Evolutionary conservation across 2,888 invertebrate species (phyloP).

Genomic region (Phortica okadai): DNA sequence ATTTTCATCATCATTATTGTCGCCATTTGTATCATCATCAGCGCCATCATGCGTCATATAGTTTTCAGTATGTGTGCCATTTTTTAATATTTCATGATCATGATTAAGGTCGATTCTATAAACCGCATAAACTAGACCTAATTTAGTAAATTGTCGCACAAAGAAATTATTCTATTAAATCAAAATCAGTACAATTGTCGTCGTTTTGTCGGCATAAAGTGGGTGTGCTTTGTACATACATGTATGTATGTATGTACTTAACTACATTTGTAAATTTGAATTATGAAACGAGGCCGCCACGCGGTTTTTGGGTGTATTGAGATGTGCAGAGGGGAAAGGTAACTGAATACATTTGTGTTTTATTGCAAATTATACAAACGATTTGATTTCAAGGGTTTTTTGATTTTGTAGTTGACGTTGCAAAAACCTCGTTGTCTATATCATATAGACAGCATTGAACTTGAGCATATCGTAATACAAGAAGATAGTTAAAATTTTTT

Average conservation of each 20-base stretch:
- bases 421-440: slow-evolving; percentile 8
- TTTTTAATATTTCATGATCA: slow-evolving; percentile 59
- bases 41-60: neutral
- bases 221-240: neutral
- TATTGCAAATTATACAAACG: slow-evolving; percentile 16
- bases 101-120: slow-evolving; percentile 69
- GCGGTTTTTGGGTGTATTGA: slow-evolving; percentile 51
- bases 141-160: slow-evolving; percentile 56
- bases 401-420: slow-evolving; percentile 14
- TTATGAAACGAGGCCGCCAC: slow-evolving; percentile 43
- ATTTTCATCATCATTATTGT: neutral
- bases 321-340: slow-evolving; percentile 27
- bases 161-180: slow-evolving; percentile 55
- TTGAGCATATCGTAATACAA: slow-evolving; percentile 50
- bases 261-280: slow-evolving; percentile 40
- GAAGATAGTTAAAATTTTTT: neutral
- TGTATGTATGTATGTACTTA: slow-evolving; percentile 9
- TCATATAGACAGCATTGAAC: slow-evolving; percentile 59
- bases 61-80: slow-evolving; percentile 23
- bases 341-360: slow-evolving; percentile 53
- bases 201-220: slow-evolving; percentile 4
- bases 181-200: slow-evolving; percentile 13
- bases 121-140: slow-evolving; percentile 68
- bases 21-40: neutral
- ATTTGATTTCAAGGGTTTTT: slow-evolving; percentile 61